A percentile compares a stretch with the other conserved stretches of the same genome.
phyloP scores from a whole-genome alignment of 2,797 vertebrate species.

The Megaceryle alcyon region DNA sequence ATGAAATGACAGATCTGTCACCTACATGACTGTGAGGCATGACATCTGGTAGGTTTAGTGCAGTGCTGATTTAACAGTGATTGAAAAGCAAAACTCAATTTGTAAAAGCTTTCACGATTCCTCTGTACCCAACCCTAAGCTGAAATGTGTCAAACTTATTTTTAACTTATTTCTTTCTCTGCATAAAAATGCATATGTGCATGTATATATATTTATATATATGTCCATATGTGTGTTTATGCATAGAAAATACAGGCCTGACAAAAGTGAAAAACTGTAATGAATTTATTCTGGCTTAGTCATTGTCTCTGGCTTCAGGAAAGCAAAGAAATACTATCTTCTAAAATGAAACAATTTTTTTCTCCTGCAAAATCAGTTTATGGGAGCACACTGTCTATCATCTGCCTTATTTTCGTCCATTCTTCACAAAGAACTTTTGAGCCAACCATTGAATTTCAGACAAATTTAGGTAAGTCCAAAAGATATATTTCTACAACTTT shows the following conservation, averaged over 20 bases:
- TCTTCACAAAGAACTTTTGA: neutral
- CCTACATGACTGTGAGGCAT: neutral
- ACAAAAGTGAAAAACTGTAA: neutral
- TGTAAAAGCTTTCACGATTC: neutral
- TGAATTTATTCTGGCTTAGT: neutral
- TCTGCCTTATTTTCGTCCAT: neutral
- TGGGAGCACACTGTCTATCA: fast-evolving
- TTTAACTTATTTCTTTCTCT: neutral
- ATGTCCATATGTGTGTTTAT: neutral
- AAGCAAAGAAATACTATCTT: neutral
- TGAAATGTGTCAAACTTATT: neutral
- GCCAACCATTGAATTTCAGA: neutral
- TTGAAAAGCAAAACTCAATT: neutral
- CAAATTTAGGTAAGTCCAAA: neutral
- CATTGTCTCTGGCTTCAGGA: neutral
- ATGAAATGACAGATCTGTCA: neutral
- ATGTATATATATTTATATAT: too few species aligned
- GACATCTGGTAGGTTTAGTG: neutral
- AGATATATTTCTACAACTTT: neutral
- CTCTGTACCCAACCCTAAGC: neutral
- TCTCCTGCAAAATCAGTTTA: neutral
- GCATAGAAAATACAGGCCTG: neutral
- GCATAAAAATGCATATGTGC: neutral
- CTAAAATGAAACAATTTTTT: neutral
- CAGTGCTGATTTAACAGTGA: neutral